These are phyloP conservation scores for Prinia subflava DNA, from an alignment of 2,113 vertebrate species.

Conservation along the genomic window DNA sequence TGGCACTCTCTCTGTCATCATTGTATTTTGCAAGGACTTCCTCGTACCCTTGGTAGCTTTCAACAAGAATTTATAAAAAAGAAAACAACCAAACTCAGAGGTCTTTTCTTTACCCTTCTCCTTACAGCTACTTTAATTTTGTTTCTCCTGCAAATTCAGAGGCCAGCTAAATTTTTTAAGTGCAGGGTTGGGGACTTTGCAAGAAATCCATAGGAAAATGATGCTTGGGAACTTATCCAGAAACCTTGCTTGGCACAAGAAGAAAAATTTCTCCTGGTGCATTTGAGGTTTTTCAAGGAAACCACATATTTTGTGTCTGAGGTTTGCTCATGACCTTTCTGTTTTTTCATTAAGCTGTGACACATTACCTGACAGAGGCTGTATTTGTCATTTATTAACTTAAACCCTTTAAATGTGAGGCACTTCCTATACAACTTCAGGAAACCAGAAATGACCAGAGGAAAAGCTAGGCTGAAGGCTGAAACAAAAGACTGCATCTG, in stretches of 20 bases:
- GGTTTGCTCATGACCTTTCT: slow-evolving; percentile 14
- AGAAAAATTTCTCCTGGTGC: not conserved
- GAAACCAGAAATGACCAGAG: not conserved
- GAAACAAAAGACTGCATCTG: not conserved
- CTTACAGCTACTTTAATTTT: not conserved
- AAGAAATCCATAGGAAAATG: not conserved
- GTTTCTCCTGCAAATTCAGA: not conserved
- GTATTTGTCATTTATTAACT: not conserved
- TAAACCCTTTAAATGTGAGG: not conserved
- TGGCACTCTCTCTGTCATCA: not conserved
- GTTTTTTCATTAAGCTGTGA: not conserved
- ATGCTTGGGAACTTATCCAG: not conserved
- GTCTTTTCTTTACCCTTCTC: not conserved
- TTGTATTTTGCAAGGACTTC: not conserved
- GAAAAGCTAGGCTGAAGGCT: not conserved
- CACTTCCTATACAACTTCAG: not conserved
- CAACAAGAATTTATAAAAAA: not conserved
- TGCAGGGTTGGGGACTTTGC: not conserved
- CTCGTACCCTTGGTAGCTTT: not conserved
- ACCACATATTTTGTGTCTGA: not conserved
- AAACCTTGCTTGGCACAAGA: not conserved
- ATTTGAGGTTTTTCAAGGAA: slow-evolving; percentile 48
- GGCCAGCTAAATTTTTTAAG: not conserved
- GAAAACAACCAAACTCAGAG: not conserved
- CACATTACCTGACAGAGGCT: not conserved